phyloP scores from a whole-genome alignment of 2,797 vertebrate species.

The Prunella strophiata region DNA sequence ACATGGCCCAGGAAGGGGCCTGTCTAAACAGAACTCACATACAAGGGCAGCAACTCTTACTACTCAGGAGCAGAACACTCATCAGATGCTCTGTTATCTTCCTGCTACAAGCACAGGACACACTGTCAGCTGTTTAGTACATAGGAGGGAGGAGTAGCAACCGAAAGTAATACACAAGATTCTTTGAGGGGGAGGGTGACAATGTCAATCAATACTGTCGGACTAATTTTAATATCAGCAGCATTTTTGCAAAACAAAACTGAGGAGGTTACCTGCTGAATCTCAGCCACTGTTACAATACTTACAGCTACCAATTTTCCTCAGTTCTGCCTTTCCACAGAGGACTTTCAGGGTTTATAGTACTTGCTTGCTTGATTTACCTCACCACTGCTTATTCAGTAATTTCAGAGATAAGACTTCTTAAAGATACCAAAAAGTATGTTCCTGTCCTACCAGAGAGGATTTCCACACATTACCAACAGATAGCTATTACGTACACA shows the following conservation, averaged over 20 bases:
- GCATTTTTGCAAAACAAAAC: neutral
- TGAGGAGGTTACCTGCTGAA: neutral
- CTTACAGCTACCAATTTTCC: neutral
- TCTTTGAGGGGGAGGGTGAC: neutral
- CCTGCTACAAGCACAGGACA: neutral
- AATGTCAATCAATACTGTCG: neutral
- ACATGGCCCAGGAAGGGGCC: neutral
- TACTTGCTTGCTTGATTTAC: neutral
- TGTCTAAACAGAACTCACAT: neutral
- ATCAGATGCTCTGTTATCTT: neutral
- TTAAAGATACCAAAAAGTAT: neutral
- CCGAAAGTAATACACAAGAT: neutral
- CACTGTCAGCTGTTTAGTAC: neutral
- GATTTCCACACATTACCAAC: neutral
- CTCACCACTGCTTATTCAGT: neutral
- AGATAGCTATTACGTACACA: accelerated
- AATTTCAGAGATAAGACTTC: neutral
- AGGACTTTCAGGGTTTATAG: neutral
- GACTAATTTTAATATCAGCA: neutral
- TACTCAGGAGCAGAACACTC: neutral
- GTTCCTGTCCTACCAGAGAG: accelerated
- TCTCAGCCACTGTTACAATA: neutral
- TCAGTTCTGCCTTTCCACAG: neutral
- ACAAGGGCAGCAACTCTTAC: neutral
- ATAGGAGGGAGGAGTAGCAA: neutral